Percentiles rank a stretch among this genome's conserved stretches.
Evolutionary conservation across 2,113 vertebrate species (phyloP).

Genomic region (Phyllopteryx taeniolatus): DNA sequence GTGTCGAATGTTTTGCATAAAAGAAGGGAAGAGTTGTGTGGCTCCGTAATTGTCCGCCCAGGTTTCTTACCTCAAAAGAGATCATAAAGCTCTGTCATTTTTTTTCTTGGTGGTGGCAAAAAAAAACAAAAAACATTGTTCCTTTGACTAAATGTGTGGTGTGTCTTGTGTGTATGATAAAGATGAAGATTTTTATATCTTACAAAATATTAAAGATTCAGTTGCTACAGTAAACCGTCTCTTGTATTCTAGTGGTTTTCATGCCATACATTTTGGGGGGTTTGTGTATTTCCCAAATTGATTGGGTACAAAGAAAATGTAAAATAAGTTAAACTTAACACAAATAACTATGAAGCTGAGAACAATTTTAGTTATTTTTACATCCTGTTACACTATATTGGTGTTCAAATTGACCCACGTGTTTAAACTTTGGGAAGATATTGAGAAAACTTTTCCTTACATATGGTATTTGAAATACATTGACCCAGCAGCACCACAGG

Average conservation of each 20-base stretch:
- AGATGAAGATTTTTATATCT: constrained; percentile 70
- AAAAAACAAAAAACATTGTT: constrained; percentile 14
- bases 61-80: constrained; percentile 62
- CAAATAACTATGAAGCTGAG: too few relatives aligned
- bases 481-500: too few relatives aligned
- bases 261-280: not conserved
- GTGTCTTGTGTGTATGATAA: constrained; percentile 67
- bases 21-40: constrained; percentile 44
- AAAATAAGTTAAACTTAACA: too few relatives aligned
- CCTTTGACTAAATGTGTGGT: constrained; percentile 53
- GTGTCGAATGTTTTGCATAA: constrained; percentile 31
- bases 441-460: too few relatives aligned
- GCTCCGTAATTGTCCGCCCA: constrained; percentile 42
- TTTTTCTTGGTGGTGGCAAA: constrained; percentile 55
- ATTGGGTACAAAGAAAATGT: too few relatives aligned
- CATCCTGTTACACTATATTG: too few relatives aligned
- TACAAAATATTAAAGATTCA: constrained; percentile 62
- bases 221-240: constrained; percentile 56
- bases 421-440: too few relatives aligned
- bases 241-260: not conserved
- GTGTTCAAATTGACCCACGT: too few relatives aligned
- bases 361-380: too few relatives aligned
- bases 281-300: too few relatives aligned
- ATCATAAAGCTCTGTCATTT: constrained; percentile 50
- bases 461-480: too few relatives aligned